Conservation (phyloP, 2,797 vertebrate genomes). For the Eremophila alpestris region DNA sequence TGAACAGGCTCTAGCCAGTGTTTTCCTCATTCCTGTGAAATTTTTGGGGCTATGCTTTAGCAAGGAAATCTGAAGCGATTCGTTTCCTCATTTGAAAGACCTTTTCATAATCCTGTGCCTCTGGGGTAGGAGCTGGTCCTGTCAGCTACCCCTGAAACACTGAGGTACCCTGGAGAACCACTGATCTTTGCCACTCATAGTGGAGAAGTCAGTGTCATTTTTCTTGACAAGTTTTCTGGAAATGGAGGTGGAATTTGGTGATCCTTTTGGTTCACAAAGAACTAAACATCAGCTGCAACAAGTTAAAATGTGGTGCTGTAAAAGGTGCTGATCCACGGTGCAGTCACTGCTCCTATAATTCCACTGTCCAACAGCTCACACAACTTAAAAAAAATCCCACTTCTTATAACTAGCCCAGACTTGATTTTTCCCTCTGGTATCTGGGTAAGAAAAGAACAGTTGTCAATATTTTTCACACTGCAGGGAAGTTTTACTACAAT, state of each 20-base stretch:
- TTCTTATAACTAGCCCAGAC: not conserved
- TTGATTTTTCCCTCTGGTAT: not conserved
- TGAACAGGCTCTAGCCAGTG: conserved; percentile 14
- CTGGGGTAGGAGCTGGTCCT: not conserved
- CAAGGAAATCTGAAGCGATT: not conserved
- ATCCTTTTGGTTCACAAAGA: not conserved
- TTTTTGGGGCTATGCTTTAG: not conserved
- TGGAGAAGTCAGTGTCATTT: not conserved
- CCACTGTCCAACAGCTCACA: not conserved
- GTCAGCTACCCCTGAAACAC: not conserved
- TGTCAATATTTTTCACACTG: not conserved
- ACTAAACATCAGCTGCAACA: not conserved
- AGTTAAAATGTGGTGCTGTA: not conserved
- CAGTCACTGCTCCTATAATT: not conserved
- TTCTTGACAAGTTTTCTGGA: not conserved
- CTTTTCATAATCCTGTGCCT: conserved; percentile 9
- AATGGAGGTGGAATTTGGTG: not conserved
- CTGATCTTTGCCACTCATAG: not conserved
- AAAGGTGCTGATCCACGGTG: not conserved
- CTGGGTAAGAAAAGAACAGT: not conserved
- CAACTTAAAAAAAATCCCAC: not conserved
- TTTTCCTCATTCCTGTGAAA: not conserved
- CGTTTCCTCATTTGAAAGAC: not conserved
- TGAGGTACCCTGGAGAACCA: not conserved
- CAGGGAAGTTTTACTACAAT: not conserved